These are phyloP conservation scores for Meles meles DNA, from an alignment of 2,113 vertebrate species.

Conservation along the genomic window DNA sequence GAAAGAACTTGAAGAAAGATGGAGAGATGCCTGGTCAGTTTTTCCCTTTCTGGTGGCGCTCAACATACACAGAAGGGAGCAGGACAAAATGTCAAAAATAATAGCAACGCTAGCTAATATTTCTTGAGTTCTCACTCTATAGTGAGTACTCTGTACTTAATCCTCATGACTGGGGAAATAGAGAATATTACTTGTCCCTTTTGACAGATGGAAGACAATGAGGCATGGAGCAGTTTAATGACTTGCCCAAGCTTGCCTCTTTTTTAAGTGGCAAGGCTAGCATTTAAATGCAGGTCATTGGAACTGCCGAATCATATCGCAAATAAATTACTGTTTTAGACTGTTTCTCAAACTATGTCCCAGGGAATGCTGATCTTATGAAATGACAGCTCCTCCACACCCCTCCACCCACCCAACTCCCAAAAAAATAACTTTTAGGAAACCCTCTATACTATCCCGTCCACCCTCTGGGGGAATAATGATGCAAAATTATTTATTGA, in stretches of 20 bases:
- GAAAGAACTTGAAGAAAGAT: neutral
- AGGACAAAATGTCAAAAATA: neutral
- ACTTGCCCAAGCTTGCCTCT: neutral
- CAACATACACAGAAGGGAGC: neutral
- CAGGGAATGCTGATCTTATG: neutral
- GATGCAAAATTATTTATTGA: neutral
- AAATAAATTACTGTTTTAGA: neutral
- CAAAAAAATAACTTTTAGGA: neutral
- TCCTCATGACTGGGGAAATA: neutral
- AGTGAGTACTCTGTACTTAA: neutral
- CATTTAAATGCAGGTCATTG: neutral
- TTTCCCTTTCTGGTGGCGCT: neutral
- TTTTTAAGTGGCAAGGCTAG: neutral
- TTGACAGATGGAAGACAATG: neutral
- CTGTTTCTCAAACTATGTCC: slow-evolving; percentile 9
- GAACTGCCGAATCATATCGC: neutral
- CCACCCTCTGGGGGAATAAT: neutral
- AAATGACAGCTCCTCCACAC: neutral
- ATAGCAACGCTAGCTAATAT: neutral
- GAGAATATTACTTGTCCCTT: neutral
- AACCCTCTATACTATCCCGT: neutral
- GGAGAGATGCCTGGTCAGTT: neutral
- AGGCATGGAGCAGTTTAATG: neutral
- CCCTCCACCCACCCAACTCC: rapidly evolving
- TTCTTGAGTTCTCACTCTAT: neutral